Evolutionary conservation across 1,140 invertebrate genomes (phyloP).

Genomic region (Dreissena polymorpha): DNA sequence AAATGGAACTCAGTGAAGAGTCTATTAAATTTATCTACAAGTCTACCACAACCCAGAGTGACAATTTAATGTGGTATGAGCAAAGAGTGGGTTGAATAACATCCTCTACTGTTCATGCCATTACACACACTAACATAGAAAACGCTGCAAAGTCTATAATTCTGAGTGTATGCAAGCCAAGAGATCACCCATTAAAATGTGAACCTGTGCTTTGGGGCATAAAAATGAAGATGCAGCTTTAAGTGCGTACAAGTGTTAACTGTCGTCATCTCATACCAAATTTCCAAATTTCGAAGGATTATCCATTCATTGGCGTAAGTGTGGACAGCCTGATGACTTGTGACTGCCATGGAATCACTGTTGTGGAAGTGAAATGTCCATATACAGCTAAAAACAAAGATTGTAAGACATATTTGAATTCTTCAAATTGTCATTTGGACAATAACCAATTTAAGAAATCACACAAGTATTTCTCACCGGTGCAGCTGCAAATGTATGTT

Average conservation of each 20-base stretch:
- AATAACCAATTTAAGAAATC: background rate
- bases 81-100: conserved; percentile 3
- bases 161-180: no score
- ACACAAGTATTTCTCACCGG: background rate
- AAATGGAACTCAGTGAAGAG: background rate
- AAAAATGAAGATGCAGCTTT: no score
- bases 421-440: conserved; percentile 1
- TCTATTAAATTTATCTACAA: background rate
- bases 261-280: conserved; percentile 9
- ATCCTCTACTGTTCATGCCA: background rate
- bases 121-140: background rate
- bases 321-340: background rate
- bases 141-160: conserved; percentile 13
- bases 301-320: background rate
- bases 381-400: background rate
- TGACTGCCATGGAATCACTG: background rate
- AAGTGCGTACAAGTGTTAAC: background rate
- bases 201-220: no score
- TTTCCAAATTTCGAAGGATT: background rate
- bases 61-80: background rate
- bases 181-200: conserved; percentile 5
- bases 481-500: conserved; percentile 9
- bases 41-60: background rate
- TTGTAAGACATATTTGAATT: background rate
- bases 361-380: conserved; percentile 13